A percentile compares a stretch with the other conserved stretches of the same genome.
These are phyloP conservation scores for Thera obeliscata DNA, from an alignment of 2,888 invertebrate species.

Conservation along the genomic window DNA sequence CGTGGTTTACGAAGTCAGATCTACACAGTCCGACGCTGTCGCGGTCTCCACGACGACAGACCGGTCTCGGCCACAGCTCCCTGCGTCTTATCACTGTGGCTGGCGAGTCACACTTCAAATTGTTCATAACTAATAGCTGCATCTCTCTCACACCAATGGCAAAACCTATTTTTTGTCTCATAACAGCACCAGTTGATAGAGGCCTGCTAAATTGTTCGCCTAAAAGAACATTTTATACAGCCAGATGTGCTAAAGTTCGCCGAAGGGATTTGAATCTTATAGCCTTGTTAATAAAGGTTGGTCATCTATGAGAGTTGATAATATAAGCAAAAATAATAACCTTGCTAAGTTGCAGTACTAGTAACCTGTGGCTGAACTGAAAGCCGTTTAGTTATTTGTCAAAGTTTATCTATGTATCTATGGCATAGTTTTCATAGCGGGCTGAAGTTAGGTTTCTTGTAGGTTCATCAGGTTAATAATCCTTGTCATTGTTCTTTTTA, in stretches of 20 bases:
- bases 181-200: conserved; percentile 40
- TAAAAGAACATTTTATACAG: conserved; percentile 13
- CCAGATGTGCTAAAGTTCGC: conserved; percentile 19
- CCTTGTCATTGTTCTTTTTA: too few relatives aligned
- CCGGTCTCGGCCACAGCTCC: conserved; percentile 42
- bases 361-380: not conserved
- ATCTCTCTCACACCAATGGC: conserved; percentile 42
- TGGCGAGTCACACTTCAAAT: conserved; percentile 45
- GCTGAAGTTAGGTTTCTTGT: conserved; percentile 18
- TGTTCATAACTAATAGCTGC: conserved; percentile 40
- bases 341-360: conserved; percentile 14
- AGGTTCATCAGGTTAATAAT: not conserved
- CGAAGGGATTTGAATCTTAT: conserved; percentile 26
- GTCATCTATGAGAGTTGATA: not conserved
- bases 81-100: conserved; percentile 49
- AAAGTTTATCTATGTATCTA: not conserved
- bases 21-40: conserved; percentile 67
- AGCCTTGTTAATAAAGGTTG: conserved; percentile 6
- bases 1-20: conserved; percentile 63
- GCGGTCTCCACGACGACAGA: conserved; percentile 74
- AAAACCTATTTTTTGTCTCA: conserved; percentile 42
- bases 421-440: not conserved
- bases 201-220: conserved; percentile 37
- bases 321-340: conserved; percentile 14
- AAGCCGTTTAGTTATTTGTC: conserved; percentile 9